These are phyloP conservation scores for Caradrina kadenii DNA, from an alignment of 2,888 invertebrate species.

Conservation along the genomic window DNA sequence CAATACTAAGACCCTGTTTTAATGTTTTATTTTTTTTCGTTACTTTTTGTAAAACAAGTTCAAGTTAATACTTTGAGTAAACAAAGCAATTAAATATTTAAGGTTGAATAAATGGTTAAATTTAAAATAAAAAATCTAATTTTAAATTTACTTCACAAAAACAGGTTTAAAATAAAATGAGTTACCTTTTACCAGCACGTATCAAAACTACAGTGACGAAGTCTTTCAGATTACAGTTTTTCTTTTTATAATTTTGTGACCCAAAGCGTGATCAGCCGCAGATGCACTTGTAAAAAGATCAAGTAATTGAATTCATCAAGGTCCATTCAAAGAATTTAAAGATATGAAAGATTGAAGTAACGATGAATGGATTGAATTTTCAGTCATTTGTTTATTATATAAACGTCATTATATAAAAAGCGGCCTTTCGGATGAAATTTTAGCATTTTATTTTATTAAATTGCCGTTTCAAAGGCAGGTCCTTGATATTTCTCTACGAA, in stretches of 20 bases:
- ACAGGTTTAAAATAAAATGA: not conserved
- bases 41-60: not conserved
- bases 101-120: not conserved
- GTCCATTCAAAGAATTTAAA: slow-evolving; percentile 3
- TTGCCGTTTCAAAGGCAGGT: too few relatives aligned
- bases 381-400: not conserved
- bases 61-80: not conserved
- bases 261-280: slow-evolving; percentile 6
- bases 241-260: not conserved
- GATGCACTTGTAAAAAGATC: slow-evolving; percentile 12
- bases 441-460: too few relatives aligned
- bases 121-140: not conserved
- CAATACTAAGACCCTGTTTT: not conserved
- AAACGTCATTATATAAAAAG: too few relatives aligned
- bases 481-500: too few relatives aligned
- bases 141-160: not conserved
- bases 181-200: not conserved
- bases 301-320: not conserved
- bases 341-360: slow-evolving; percentile 21
- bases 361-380: slow-evolving; percentile 2
- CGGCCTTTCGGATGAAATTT: too few relatives aligned
- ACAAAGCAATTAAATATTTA: not conserved
- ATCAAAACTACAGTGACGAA: not conserved
- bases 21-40: not conserved
- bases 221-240: not conserved